Conservation (phyloP, 2,113 vertebrate genomes). For the Benitochromis conjunctus region DNA sequence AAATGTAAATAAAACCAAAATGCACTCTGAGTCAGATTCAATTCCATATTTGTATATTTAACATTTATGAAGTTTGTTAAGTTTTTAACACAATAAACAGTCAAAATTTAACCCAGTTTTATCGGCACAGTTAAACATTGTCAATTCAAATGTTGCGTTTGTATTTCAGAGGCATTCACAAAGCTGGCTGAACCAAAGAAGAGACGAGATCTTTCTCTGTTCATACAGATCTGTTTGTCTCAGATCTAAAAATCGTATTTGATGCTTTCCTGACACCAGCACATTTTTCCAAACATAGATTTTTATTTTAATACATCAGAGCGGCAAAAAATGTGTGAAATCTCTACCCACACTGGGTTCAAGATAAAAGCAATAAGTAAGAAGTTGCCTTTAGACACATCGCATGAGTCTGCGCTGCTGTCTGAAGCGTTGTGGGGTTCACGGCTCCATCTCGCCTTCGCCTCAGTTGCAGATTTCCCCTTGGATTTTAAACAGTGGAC, state of each 20-base stretch:
- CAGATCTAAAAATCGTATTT: not conserved
- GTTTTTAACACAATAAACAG: not conserved
- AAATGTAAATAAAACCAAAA: not conserved
- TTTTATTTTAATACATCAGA: not conserved
- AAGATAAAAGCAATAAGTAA: not conserved
- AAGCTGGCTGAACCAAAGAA: not conserved
- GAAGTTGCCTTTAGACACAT: not conserved
- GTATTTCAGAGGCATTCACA: not conserved
- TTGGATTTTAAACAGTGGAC: not conserved
- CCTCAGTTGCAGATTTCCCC: not conserved
- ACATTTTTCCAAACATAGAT: not conserved
- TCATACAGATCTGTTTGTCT: not conserved
- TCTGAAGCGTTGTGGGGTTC: not conserved
- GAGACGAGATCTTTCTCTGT: not conserved
- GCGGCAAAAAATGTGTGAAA: not conserved
- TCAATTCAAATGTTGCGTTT: not conserved
- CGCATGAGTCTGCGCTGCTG: not conserved
- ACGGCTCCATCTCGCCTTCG: not conserved
- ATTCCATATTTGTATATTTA: not conserved
- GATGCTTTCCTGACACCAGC: not conserved
- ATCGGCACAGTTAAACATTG: fast-evolving
- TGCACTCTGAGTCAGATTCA: fast-evolving
- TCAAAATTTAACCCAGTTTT: not conserved
- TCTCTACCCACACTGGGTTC: not conserved
- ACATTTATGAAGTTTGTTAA: not conserved